These are phyloP conservation scores for Hippocampus kuda DNA, from an alignment of 2,797 vertebrate species.

Conservation along the genomic window DNA sequence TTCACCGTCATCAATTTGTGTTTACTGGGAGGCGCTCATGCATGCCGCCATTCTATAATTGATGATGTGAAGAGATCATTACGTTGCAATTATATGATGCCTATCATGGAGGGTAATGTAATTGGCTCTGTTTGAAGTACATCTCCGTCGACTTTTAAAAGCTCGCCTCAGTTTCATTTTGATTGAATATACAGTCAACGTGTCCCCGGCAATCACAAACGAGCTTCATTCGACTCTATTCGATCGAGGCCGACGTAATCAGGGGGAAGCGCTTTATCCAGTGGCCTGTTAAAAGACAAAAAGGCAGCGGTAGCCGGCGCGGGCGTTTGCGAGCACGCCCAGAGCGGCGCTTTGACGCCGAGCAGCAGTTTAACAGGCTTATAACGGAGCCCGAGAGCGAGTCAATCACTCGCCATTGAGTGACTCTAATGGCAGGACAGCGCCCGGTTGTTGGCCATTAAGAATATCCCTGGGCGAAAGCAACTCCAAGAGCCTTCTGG, in stretches of 20 bases:
- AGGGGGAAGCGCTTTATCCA: constrained; percentile 43
- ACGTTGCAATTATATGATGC: neutral
- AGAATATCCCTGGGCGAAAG: constrained; percentile 44
- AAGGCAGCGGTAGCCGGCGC: constrained; percentile 12
- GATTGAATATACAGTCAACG: constrained; percentile 21
- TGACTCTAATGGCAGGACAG: constrained; percentile 59
- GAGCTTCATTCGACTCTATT: constrained; percentile 15
- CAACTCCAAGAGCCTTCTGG: neutral
- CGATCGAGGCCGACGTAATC: constrained; percentile 34
- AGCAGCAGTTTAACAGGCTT: constrained; percentile 52
- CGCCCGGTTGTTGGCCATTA: constrained; percentile 65
- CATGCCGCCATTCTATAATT: neutral
- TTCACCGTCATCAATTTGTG: constrained; percentile 1
- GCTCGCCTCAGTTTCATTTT: neutral
- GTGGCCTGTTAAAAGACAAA: constrained; percentile 35
- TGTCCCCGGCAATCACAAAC: constrained; percentile 30
- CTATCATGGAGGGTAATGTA: neutral
- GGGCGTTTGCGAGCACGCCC: constrained; percentile 3
- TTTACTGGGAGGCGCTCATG: neutral
- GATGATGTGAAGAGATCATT: neutral
- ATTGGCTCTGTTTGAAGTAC: neutral
- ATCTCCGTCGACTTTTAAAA: neutral
- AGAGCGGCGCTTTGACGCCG: constrained; percentile 37
- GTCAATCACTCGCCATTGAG: constrained; percentile 61
- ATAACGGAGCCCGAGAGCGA: constrained; percentile 44